Evolutionary conservation across 2,113 vertebrate genomes (phyloP).

Genomic region (Acanthochromis polyacanthus): DNA sequence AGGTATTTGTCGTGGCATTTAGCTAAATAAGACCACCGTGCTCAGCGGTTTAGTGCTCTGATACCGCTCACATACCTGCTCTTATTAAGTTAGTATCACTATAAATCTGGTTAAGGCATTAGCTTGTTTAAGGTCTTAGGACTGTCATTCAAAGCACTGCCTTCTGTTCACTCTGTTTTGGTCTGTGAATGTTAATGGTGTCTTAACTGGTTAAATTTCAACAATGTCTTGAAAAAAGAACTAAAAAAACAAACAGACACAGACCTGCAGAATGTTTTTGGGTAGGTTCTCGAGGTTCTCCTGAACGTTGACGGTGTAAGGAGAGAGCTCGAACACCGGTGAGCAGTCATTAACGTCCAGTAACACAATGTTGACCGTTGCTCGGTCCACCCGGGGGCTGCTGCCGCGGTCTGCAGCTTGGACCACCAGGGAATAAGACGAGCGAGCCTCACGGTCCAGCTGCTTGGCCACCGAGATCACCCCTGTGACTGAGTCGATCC

Average conservation of each 20-base stretch:
- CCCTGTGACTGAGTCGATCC: slow-evolving; percentile 94
- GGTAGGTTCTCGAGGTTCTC: slow-evolving; percentile 91
- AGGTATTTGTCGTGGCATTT: slow-evolving; percentile 45
- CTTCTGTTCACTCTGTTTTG: slow-evolving; percentile 14
- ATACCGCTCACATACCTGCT: slow-evolving; percentile 55
- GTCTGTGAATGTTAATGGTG: slow-evolving; percentile 41
- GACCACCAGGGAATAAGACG: slow-evolving; percentile 88
- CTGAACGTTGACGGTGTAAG: slow-evolving; percentile 89
- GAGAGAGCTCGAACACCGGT: slow-evolving; percentile 92
- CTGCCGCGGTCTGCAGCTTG: slow-evolving; percentile 93
- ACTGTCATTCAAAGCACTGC: slow-evolving; percentile 56
- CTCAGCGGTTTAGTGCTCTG: slow-evolving; percentile 10
- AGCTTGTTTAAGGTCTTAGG: slow-evolving; percentile 58
- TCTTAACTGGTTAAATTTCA: slow-evolving; percentile 5
- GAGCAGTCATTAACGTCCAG: slow-evolving; percentile 93
- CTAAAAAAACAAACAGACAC: slow-evolving; percentile 55
- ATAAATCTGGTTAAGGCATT: slow-evolving; percentile 66
- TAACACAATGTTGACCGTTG: slow-evolving; percentile 88
- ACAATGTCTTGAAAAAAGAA: not conserved
- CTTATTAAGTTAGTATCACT: slow-evolving; percentile 65
- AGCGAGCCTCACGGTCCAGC: slow-evolving; percentile 89
- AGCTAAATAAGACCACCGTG: slow-evolving; percentile 47
- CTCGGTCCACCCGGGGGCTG: slow-evolving; percentile 87
- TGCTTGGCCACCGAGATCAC: slow-evolving; percentile 91
- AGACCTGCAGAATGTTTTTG: slow-evolving; percentile 91